Percentiles rank a stretch among this genome's conserved stretches.
Evolutionary conservation across 2,113 vertebrate genomes (phyloP).

Genomic region (Gorsachius goisagi): DNA sequence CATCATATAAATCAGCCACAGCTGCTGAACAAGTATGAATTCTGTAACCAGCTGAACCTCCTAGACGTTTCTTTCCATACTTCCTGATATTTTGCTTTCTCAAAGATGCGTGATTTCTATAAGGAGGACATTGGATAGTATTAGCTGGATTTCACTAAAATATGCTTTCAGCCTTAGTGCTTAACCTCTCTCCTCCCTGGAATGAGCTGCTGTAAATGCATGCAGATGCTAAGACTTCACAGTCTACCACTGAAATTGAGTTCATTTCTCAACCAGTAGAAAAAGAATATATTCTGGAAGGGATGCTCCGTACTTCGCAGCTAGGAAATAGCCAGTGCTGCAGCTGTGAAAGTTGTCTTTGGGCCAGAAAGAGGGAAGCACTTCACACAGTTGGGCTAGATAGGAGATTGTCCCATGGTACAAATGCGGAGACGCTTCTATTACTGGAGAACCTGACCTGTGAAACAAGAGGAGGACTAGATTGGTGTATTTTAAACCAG

Average conservation of each 20-base stretch:
- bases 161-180: not conserved
- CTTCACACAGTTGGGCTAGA: not conserved
- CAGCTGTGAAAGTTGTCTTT: not conserved
- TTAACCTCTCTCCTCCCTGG: not conserved
- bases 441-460: not conserved
- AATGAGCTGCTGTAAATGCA: not conserved
- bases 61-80: not conserved
- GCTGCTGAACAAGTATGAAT: not conserved
- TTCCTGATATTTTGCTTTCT: not conserved
- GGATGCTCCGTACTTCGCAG: not conserved
- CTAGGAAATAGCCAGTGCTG: not conserved
- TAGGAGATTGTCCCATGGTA: not conserved
- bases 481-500: not conserved
- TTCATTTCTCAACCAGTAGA: not conserved
- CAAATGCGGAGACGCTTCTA: not conserved
- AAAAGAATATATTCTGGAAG: not conserved
- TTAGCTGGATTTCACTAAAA: not conserved
- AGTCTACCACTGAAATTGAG: not conserved
- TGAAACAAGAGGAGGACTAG: not conserved
- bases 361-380: not conserved
- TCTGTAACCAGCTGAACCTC: not conserved
- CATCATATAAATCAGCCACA: accelerated
- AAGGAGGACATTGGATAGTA: not conserved
- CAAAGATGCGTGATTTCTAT: not conserved
- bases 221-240: not conserved